Base-by-base conservation (phyloP, 1,140 invertebrate genomes). In the Ylistrum balloti region DNA sequence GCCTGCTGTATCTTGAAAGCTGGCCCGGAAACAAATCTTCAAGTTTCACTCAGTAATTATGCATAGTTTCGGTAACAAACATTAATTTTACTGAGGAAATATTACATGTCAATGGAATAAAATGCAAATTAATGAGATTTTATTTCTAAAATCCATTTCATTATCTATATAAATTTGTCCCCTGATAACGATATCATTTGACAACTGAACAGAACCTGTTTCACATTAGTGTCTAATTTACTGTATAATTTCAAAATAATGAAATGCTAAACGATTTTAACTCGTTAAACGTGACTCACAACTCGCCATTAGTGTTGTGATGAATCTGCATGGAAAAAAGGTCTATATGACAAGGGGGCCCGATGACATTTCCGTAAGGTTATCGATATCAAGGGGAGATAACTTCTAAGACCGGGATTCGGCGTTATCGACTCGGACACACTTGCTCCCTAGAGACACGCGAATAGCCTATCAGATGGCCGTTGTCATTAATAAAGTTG, bases 331-430 rank as follows among this genome's bases (percentile, higher is more conserved):
- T 17, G 22, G 56, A n/a, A 74, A 74, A 74, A 56, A 74, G 28
- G 11, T 28, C 56, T 74, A 28, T n/a, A 74, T 74, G n/a, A 28
- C n/a, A 45, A 74, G 22, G 56, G 22, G 56, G 56, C 28, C 56
- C 0, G 56, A 74, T 74, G 56, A 74, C 56, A 74, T 74, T 74
- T 74, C 2, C 56, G 56, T n/a, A 28, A 74, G 56, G 56, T 74
- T 74, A 74, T 74, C 56, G 56, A 74, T 74, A 28, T 74, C 56
- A 74, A 74, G 56, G 56, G 56, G 56, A 74, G 56, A 74, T 28
- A 74, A 74, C 56, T 74, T 22, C n/a, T n/a, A 28, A 74, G 56
- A 74, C n/a, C 5, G 56, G 56, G 56, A n/a, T 28, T 74, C 28
- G 56, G 2, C 56, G 56, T 28, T 74, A 74, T 74, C 56, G 56